phyloP scores from a whole-genome alignment of 2,113 vertebrate genomes.

The Grus americana region DNA sequence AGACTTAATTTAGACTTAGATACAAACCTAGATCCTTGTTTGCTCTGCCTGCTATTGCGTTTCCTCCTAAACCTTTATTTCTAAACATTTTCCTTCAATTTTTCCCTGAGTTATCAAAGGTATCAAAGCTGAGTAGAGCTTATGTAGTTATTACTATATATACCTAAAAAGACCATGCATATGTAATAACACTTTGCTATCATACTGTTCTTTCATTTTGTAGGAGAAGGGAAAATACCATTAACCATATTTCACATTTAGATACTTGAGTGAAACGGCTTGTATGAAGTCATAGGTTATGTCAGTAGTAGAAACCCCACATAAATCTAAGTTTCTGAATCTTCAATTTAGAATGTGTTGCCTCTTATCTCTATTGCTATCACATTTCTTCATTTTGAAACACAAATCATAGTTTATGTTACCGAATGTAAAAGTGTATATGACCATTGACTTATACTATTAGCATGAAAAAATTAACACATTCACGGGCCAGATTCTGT shows the following conservation, averaged over 20 bases:
- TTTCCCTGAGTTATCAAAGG: background rate
- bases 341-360: background rate
- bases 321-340: background rate
- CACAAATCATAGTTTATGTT: slow-evolving; percentile 6
- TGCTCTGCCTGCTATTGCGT: background rate
- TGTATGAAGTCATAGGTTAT: background rate
- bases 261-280: background rate
- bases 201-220: background rate
- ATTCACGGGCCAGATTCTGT: background rate
- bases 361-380: background rate
- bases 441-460: background rate
- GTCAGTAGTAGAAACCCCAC: background rate
- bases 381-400: background rate
- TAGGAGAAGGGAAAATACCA: background rate
- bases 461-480: background rate
- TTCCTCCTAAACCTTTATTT: background rate
- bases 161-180: background rate
- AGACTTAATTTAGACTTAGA: background rate
- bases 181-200: background rate
- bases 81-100: background rate
- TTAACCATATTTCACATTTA: background rate
- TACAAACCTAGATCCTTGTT: background rate
- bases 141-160: background rate
- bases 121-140: background rate
- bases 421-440: background rate